A percentile compares a stretch with the other conserved stretches of the same genome.
These are phyloP conservation scores for Brachycybe producta DNA, from an alignment of 2,888 invertebrate species.

Conservation along the genomic window DNA sequence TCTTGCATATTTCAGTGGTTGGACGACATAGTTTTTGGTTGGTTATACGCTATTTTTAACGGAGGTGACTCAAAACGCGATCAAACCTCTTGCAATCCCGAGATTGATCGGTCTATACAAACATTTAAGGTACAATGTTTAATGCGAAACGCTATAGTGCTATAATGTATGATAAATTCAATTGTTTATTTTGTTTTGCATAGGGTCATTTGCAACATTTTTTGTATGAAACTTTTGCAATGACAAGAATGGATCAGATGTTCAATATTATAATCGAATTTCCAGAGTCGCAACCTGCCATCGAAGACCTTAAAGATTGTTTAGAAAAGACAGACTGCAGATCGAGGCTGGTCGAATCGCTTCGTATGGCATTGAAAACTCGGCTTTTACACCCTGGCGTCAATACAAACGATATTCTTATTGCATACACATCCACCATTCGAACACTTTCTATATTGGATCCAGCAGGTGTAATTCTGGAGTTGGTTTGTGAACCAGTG, in stretches of 20 bases:
- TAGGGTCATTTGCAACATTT: conserved; percentile 51
- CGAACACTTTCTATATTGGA: conserved; percentile 83
- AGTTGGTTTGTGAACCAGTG: conserved; percentile 87
- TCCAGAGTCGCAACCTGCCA: conserved; percentile 85
- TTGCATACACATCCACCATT: conserved; percentile 91
- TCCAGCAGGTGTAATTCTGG: conserved; percentile 81
- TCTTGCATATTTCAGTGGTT: conserved; percentile 77
- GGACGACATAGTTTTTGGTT: conserved; percentile 67
- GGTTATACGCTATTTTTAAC: conserved; percentile 71
- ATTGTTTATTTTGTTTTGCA: conserved; percentile 2
- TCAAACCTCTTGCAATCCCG: too few relatives aligned
- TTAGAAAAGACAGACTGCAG: conserved; percentile 74
- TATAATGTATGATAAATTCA: background rate
- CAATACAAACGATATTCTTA: conserved; percentile 86
- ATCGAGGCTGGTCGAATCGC: conserved; percentile 56
- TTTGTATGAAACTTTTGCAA: conserved; percentile 77
- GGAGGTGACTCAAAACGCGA: conserved; percentile 44
- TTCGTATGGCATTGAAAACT: conserved; percentile 71
- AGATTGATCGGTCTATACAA: too few relatives aligned
- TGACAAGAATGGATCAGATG: conserved; percentile 74
- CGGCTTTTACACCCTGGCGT: conserved; percentile 85
- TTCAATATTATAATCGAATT: conserved; percentile 95
- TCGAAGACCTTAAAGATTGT: conserved; percentile 75
- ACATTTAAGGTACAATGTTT: too few relatives aligned
- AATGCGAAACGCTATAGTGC: too few relatives aligned